Evolutionary conservation across 2,113 vertebrate genomes (phyloP), one percentile per base, ranked within the genome.

Genomic region (Otocyon megalotis): DNA sequence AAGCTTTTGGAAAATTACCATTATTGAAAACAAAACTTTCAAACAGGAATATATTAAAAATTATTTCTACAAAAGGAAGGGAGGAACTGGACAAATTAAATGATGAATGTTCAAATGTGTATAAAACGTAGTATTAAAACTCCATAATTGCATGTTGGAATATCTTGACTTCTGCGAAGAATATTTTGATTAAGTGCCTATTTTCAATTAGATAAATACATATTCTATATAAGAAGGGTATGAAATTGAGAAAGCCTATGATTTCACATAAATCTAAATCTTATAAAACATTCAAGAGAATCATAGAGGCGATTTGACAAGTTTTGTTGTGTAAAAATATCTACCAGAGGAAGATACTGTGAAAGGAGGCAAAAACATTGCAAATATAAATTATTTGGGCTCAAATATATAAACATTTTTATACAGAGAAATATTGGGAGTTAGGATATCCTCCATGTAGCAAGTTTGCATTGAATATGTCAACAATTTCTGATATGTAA

Each of bases 181-280:
- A 69, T 81, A 53, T 92, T 95, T 96, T 84, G 58, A 88, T 60
- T 12, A 13, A 48, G 0, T 1, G 50, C 8, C 26, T 80, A 76
- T 74, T 97, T 85, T 89, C 90, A 95, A 94, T 94, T 84, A 97
- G 17, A 69, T 93, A 67, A 90, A 90, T 96, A 37, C 28, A 90
- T 94, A 92, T 93, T 87, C 24, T 90, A 8, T 81, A 77, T 82
- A 53, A 76, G 62, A 90, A 43, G 12, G 35, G 13, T 87, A 92
- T 90, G 5, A 88, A 96, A 62, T 53, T 63, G 43, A 89, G 37
- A 95, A 90, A 90, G 30, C 53, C n/a, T 83, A 17, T 94, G 22
- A 85, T 94, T 95, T 94, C 35, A 53, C 24, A 84, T 85, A 77
- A 90, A 94, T 93, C 32, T 93, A 84, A 92, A 77, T 92, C 28